A percentile compares a stretch with the other conserved stretches of the same genome.
These are phyloP conservation scores for Solea solea DNA, from an alignment of 2,113 vertebrate species.

Conservation along the genomic window DNA sequence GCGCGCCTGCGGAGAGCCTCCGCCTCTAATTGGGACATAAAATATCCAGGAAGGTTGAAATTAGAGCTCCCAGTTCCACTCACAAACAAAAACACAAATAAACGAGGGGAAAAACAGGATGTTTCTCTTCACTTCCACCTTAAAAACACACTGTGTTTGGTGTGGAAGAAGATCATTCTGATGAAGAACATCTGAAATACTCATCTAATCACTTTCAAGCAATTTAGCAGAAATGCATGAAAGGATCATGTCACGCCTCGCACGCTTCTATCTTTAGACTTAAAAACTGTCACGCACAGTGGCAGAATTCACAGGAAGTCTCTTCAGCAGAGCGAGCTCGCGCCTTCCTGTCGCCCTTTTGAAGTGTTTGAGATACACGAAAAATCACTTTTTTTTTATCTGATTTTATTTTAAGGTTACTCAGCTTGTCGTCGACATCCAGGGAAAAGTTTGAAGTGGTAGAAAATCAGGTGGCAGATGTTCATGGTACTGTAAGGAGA, in stretches of 20 bases:
- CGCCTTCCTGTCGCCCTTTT: not conserved
- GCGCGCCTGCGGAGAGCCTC: slow-evolving; percentile 23
- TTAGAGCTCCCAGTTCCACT: not conserved
- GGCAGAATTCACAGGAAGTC: not conserved
- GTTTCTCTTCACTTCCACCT: not conserved
- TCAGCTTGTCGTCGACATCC: not conserved
- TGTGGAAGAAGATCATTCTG: slow-evolving; percentile 15
- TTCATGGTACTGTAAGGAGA: too few species aligned
- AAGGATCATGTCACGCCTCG: slow-evolving; percentile 16
- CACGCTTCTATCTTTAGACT: not conserved
- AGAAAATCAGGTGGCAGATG: not conserved
- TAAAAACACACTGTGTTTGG: not conserved
- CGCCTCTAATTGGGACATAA: slow-evolving; percentile 46
- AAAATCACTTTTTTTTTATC: too few species aligned
- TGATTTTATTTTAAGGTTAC: not conserved
- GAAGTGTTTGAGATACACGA: not conserved
- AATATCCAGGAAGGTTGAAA: slow-evolving; percentile 22
- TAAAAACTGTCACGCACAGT: not conserved
- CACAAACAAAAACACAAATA: not conserved
- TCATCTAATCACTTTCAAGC: slow-evolving; percentile 6
- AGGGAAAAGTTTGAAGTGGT: not conserved
- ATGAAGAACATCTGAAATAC: slow-evolving; percentile 12
- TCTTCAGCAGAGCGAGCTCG: not conserved
- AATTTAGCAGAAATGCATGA: slow-evolving; percentile 24
- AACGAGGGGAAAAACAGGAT: too few species aligned